Conservation (phyloP, 2,113 vertebrate genomes). For the Pardalotus punctatus region DNA sequence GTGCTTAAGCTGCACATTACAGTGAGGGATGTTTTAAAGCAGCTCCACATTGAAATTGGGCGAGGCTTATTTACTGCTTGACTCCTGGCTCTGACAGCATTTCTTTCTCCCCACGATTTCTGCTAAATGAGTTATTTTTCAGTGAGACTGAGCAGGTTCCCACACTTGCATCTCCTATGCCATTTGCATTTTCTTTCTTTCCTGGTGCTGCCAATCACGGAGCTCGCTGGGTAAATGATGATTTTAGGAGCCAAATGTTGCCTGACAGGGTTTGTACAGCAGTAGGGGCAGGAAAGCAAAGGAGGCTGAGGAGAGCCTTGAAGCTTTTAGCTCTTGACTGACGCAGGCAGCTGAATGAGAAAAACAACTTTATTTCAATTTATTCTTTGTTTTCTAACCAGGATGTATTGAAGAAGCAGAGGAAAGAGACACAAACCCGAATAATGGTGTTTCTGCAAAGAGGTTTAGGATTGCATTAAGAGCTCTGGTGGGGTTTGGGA, state of each 20-base stretch:
- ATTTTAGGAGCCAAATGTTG: neutral
- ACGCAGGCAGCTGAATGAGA: neutral
- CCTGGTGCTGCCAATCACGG: neutral
- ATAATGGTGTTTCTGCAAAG: neutral
- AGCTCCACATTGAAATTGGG: conserved; percentile 36
- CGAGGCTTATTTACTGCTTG: conserved; percentile 53
- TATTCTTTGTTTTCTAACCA: neutral
- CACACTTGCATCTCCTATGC: neutral
- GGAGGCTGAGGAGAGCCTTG: neutral
- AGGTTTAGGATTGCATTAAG: neutral
- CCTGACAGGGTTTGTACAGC: neutral
- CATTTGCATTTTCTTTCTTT: neutral
- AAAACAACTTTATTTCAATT: neutral
- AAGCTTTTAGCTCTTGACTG: neutral
- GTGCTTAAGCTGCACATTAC: conserved; percentile 39
- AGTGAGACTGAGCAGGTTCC: neutral
- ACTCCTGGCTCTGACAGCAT: conserved; percentile 51
- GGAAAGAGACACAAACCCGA: neutral
- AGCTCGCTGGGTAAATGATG: neutral
- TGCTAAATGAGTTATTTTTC: conserved; percentile 51
- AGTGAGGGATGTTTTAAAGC: conserved; percentile 32
- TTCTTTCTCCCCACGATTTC: conserved; percentile 19
- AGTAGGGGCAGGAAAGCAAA: neutral
- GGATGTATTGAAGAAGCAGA: neutral
- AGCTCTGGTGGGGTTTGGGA: neutral